Conservation (phyloP, 1,140 invertebrate species). For the Chelonus insularis region DNA sequence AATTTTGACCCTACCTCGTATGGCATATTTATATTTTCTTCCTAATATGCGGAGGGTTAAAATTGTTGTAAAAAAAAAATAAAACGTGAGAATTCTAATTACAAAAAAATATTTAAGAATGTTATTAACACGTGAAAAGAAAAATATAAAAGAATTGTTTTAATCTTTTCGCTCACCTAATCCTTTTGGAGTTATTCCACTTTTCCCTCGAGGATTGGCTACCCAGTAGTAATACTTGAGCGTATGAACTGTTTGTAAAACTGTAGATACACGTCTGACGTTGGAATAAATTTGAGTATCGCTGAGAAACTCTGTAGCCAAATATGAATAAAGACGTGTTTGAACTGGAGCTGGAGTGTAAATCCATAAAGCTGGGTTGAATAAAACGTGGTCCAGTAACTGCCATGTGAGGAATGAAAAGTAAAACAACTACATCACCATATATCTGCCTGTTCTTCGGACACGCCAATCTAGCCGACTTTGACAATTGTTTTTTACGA, state of each 20-base stretch:
- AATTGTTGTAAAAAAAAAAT: no score
- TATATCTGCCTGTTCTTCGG: conserved; percentile 64
- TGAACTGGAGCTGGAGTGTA: conserved; percentile 96
- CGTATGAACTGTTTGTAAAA: conserved; percentile 96
- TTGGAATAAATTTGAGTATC: conserved; percentile 98
- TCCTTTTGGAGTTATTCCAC: conserved; percentile 93
- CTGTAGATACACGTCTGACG: conserved; percentile 93
- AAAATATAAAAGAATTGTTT: background rate
- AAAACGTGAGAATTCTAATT: no score
- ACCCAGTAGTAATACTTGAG: conserved; percentile 99
- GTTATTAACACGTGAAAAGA: no score
- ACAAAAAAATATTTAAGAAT: no score
- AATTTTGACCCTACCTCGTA: no score
- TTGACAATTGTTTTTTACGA: conserved; percentile 35
- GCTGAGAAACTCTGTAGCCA: conserved; percentile 96
- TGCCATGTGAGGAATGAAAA: conserved; percentile 83
- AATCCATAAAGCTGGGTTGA: conserved; percentile 99
- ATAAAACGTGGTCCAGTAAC: conserved; percentile 97
- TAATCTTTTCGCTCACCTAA: conserved; percentile 69
- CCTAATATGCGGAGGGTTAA: no score
- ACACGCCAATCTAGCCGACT: conserved; percentile 62
- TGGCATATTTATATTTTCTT: no score
- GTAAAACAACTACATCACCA: conserved; percentile 74
- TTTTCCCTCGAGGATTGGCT: conserved; percentile 90
- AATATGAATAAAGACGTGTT: conserved; percentile 92